Evolutionary conservation across 2,113 vertebrate genomes (phyloP), one percentile per base, ranked within the genome.

Genomic region (Brevimyrus niger): DNA sequence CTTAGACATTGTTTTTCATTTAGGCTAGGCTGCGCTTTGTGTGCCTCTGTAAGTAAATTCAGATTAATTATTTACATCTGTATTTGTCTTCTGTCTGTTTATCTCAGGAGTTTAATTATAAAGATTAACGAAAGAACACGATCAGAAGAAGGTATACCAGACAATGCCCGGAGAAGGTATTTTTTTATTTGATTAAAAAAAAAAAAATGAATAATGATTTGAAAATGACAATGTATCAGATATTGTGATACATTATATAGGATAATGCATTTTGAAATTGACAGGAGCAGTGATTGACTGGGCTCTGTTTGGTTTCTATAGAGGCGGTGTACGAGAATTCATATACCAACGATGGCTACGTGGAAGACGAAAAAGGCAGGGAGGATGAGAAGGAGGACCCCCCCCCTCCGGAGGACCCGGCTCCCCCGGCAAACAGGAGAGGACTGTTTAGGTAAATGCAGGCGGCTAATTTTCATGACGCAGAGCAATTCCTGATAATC

Each of bases 281-380:
- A 80, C 35, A 42, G 73, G 73, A 19, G 6, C 35, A 38, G 31
- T 38, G 73, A 80, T 80, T 84, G 38, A 84, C 44, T 23, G 82
- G 7, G 82, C 38, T 7, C 21, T 46, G 38, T 85, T 42, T 85
- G 27, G 47, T 86, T 86, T 27, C 83, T 27, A 27, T 10, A 23
- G 44, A 51, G 1, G 50, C 31, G 6, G 27, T 55, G n/a, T 55
- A 47, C 5, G 17, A 53, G 31, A 87, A 90, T 31, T 91, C 89
- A 0, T 90, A 91, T 2, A 27, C 86, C 19, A 93, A 93, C 86
- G 42, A 90, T n/a, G 91, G 89, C 42, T 92, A 90, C 48, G 69
- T 44, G 4, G 80, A 91, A 8, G 91, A 92, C 47, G 90, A 92
- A 69, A 92, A 91, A 19, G 13, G 58, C 38, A 50, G n/a, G 21